Evolutionary conservation across 2,797 vertebrate species (phyloP).

Genomic region (Remorina albescens): DNA sequence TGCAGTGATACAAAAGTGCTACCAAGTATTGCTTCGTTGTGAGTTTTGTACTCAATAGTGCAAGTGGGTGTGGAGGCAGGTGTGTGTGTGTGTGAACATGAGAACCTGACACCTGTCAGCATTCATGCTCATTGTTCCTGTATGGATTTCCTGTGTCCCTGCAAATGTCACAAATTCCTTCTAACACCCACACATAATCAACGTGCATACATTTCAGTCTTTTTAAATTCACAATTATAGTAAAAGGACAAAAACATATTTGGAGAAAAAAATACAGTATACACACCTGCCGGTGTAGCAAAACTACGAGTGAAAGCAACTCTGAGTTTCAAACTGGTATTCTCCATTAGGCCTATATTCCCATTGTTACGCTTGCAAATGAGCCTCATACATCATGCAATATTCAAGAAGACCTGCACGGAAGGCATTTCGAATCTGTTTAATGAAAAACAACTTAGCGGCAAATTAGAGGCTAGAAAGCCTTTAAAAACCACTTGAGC

Average conservation of each 20-base stretch:
- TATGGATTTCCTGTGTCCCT: conserved; percentile 16
- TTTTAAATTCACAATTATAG: background rate
- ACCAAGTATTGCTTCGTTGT: conserved; percentile 49
- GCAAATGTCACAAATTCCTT: conserved; percentile 44
- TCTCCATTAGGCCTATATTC: conserved; percentile 56
- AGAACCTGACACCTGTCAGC: conserved; percentile 47
- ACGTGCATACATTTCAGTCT: background rate
- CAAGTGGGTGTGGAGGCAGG: too few relatives aligned
- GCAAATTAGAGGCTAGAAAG: conserved; percentile 55
- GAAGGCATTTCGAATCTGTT: conserved; percentile 50
- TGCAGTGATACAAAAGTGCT: conserved; percentile 52
- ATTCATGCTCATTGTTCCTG: conserved; percentile 18
- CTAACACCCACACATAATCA: conserved; percentile 13
- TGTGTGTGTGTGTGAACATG: conserved; percentile 10
- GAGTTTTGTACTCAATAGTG: conserved; percentile 16
- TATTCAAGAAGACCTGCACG: conserved; percentile 41
- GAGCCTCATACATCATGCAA: conserved; percentile 70
- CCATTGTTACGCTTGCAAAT: conserved; percentile 65
- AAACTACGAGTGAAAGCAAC: conserved; percentile 28
- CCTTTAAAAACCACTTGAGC: conserved; percentile 36
- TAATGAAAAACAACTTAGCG: conserved; percentile 63
- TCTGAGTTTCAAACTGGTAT: conserved; percentile 40
- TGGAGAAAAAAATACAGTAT: background rate
- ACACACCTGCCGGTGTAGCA: conserved; percentile 6
- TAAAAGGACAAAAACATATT: background rate